Conservation (phyloP, 2,888 invertebrate species). For the Phalangium opilio region DNA sequence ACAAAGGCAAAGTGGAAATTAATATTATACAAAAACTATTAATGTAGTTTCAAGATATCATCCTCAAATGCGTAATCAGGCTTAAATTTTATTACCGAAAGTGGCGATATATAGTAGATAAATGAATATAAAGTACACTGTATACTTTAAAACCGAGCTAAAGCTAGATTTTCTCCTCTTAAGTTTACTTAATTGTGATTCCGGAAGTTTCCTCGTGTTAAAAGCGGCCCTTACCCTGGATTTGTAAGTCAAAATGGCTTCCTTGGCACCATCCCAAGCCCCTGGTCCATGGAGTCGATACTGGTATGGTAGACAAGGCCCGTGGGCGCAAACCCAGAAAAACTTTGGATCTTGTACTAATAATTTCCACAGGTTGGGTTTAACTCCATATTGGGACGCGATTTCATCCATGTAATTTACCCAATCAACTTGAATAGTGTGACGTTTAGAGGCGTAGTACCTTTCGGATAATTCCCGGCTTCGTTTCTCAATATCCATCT, state of each 20-base stretch:
- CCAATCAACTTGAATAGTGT: slow-evolving; percentile 18
- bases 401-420: slow-evolving; percentile 33
- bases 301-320: slow-evolving; percentile 30
- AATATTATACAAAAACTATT: too few species aligned
- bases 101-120: too few species aligned
- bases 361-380: slow-evolving; percentile 29
- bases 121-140: too few species aligned
- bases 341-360: slow-evolving; percentile 23
- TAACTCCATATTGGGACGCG: slow-evolving; percentile 30
- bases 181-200: too few species aligned
- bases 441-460: slow-evolving; percentile 17
- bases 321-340: slow-evolving; percentile 24
- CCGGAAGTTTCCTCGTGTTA: slow-evolving; percentile 7
- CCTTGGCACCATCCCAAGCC: slow-evolving; percentile 32
- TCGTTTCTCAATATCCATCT: slow-evolving; percentile 26
- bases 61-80: too few species aligned
- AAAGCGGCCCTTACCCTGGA: slow-evolving; percentile 18
- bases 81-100: too few species aligned
- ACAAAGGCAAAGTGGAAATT: too few species aligned
- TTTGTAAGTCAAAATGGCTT: slow-evolving; percentile 28
- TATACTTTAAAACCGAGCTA: too few species aligned
- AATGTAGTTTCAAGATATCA: too few species aligned
- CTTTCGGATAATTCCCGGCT: slow-evolving; percentile 9
- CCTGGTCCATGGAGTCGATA: slow-evolving; percentile 31
- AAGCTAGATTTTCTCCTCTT: too few species aligned